Base-by-base conservation (phyloP, 2,888 invertebrate genomes). In the Aricia artaxerxes region DNA sequence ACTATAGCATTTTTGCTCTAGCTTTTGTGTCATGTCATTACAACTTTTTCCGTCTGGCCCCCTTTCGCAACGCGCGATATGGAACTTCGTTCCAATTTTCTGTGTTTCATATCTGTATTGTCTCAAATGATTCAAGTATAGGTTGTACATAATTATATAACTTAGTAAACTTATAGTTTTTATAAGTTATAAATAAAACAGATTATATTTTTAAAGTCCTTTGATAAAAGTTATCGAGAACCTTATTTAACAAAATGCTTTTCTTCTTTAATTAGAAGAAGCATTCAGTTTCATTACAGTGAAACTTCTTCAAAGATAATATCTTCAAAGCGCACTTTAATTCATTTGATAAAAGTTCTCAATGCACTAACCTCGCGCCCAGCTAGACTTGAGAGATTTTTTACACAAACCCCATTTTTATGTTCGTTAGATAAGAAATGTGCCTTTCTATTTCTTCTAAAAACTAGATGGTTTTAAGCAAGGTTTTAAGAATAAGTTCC, bases 251-350 rank as follows among this genome's bases (percentile, higher is more conserved):
- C 16, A 57, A 57, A 57, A 57, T 57, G 57, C 57, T 57, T 57
- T 57, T 57, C 57, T 24, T 69, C 11, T 69, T 5, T 13, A 69
- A 69, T 69, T 38, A 16, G 4, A 35, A 38, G 16, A 69, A 16
- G 35, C 35, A 24, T 69, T 35, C 35, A 69, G 35, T 35, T 69
- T 38, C 69, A 38, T 69, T 69, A 69, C 35, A 13, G 69, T 16
- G 11, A 69, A 69, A 69, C 64, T 64, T 35, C 69, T 38, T 69
- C 35, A 35, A 35, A 69, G 69, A 69, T 69, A 16, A 69, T 69
- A 69, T 69, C 69, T 13, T 69, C 69, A 75, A 75, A 75, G 75
- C 75, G 44, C 9, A 75, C 53, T 75, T 75, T 75, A 75, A 75
- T 75, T 53, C 53, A 75, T 75, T 75, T 75, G 44, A 31, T 64